Evolutionary conservation across 1,140 invertebrate genomes (phyloP).

Genomic region (Protaetia brevitarsis): DNA sequence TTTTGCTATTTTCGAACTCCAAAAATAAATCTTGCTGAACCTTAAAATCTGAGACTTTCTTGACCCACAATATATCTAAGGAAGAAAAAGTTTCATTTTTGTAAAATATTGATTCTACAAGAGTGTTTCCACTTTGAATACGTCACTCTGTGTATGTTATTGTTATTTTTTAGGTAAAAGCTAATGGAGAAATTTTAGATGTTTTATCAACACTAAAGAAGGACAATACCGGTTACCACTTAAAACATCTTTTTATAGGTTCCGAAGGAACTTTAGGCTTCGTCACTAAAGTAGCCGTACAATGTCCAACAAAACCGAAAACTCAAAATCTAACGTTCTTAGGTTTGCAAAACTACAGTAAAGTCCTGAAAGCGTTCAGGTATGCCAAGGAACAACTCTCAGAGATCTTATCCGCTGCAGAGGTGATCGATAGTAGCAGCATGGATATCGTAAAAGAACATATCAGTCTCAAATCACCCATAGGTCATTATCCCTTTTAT

Average conservation of each 20-base stretch:
- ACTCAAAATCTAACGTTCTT: slow-evolving; percentile 82
- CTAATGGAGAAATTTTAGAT: slow-evolving; percentile 84
- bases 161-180: slow-evolving; percentile 70
- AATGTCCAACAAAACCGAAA: slow-evolving; percentile 80
- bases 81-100: too few relatives aligned
- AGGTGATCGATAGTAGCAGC: slow-evolving; percentile 78
- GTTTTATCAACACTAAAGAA: slow-evolving; percentile 85
- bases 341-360: slow-evolving; percentile 71
- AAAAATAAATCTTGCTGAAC: too few relatives aligned
- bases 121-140: too few relatives aligned
- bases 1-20: too few relatives aligned
- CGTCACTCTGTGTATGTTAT: too few relatives aligned
- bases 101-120: too few relatives aligned
- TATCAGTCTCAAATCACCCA: slow-evolving; percentile 61
- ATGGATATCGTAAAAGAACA: slow-evolving; percentile 60
- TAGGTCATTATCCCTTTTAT: slow-evolving; percentile 75
- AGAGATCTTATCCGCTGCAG: slow-evolving; percentile 91
- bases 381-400: slow-evolving; percentile 70
- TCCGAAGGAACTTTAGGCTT: slow-evolving; percentile 95
- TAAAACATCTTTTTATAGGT: slow-evolving; percentile 96
- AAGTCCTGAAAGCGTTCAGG: slow-evolving; percentile 72
- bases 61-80: too few relatives aligned
- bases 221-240: slow-evolving; percentile 96
- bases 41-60: too few relatives aligned
- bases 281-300: slow-evolving; percentile 88